A percentile compares a stretch with the other conserved stretches of the same genome.
phyloP scores from a whole-genome alignment of 2,888 invertebrate genomes.

The Congeria kusceri region DNA sequence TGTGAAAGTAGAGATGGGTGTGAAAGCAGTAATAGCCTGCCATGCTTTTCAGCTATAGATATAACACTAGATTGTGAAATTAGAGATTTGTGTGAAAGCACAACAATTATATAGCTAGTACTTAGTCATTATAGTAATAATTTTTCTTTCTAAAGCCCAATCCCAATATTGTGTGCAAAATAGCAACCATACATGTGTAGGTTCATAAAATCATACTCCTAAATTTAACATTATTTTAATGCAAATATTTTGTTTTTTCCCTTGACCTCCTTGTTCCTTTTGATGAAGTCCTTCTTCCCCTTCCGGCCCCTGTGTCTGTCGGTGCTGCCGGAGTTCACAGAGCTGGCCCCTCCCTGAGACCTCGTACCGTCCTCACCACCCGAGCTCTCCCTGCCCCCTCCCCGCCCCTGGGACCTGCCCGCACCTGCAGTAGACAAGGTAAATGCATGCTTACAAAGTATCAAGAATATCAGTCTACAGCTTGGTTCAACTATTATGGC shows the following conservation, averaged over 20 bases:
- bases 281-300: conserved; percentile 82
- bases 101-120: no score
- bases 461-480: no score
- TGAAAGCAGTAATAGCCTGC: neutral
- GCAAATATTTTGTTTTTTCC: neutral
- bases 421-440: neutral
- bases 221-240: no score
- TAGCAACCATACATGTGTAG: no score
- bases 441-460: no score
- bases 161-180: no score
- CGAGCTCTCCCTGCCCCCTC: conserved; percentile 17
- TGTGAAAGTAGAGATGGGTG: conserved; percentile 42
- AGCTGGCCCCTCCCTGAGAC: conserved; percentile 41
- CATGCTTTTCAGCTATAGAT: neutral
- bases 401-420: conserved; percentile 6
- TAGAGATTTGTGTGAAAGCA: no score
- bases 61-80: neutral
- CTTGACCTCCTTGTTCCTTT: conserved; percentile 83
- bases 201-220: no score
- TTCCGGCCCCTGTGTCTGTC: conserved; percentile 62
- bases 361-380: conserved; percentile 29
- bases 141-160: no score
- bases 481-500: no score
- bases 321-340: conserved; percentile 46
- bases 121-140: no score